These are phyloP conservation scores for Drosophila orena DNA, from an alignment of 1,140 invertebrate genomes.

Conservation along the genomic window DNA sequence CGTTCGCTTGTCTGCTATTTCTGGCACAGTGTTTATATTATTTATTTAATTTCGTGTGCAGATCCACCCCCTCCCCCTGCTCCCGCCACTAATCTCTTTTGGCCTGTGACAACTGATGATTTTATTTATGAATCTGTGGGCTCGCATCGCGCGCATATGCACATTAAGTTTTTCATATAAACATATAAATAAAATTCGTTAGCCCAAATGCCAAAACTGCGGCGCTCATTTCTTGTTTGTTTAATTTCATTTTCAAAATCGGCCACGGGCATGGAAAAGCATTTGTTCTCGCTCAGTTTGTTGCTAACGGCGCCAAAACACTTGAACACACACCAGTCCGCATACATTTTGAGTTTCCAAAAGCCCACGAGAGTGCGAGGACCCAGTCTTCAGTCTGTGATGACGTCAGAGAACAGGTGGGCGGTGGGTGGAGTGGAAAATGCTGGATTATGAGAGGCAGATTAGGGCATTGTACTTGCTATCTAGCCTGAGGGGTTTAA, in stretches of 20 bases:
- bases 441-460: conserved; percentile 17
- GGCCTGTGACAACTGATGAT: conserved; percentile 72
- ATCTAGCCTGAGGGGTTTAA: not conserved
- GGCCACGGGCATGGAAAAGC: conserved; percentile 15
- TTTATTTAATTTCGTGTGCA: conserved; percentile 66
- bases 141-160: conserved; percentile 3
- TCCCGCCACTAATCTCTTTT: conserved; percentile 41
- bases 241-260: conserved; percentile 36
- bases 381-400: conserved; percentile 28
- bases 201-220: not conserved
- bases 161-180: conserved; percentile 49
- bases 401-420: conserved; percentile 40
- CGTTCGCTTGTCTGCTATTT: conserved; percentile 52
- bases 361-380: conserved; percentile 33
- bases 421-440: conserved; percentile 4
- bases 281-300: conserved; percentile 14
- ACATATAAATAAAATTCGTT: conserved; percentile 36
- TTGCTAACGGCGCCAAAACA: conserved; percentile 46
- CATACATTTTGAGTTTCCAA: conserved; percentile 18
- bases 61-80: conserved; percentile 9
- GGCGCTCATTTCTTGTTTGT: conserved; percentile 12
- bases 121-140: conserved; percentile 66
- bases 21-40: conserved; percentile 57
- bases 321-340: conserved; percentile 17
- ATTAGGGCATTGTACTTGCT: conserved; percentile 10